Evolutionary conservation across 2,888 invertebrate genomes (phyloP), one percentile per base, ranked within the genome.

Genomic region (Automeris io): DNA sequence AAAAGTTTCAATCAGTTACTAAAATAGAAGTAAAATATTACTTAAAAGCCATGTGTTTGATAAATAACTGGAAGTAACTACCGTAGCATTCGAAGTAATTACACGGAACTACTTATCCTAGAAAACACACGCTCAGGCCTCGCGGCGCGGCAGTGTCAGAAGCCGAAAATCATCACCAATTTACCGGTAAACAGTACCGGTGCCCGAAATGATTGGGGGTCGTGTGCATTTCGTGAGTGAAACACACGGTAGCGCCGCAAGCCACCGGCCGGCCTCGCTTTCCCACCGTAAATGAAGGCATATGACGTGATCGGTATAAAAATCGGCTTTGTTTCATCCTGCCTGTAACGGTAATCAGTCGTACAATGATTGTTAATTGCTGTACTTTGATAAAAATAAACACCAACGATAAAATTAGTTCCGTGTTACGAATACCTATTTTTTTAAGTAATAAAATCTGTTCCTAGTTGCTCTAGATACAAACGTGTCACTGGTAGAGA

Each of bases 141-240:
- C 24, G 29, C 2, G 70, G 63, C 58, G 48, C 58, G 53, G 70
- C 77, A 75, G 77, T 77, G 72, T 75, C 82, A 80, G 81, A 75
- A 82, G 81, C 74, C 76, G 73, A 78, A 79, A 76, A 76, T 75
- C 71, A 77, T 78, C 72, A 74, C 57, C 70, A 76, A 82, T 79
- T 79, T 77, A 70, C 69, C 49, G 55, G 60, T 69, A 65, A 63
- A 67, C 65, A 70, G 67, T 70, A 70, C 70, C 64, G 69, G 68
- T 76, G 70, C 72, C 57, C 77, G 71, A 78, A 81, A 71, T 68
- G 70, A 75, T 67, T 67, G 64, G 61, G 60, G 63, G 66, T 64
- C 67, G 62, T 62, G 70, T 61, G 63, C 64, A 58, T 58, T 62
- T 77, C 82, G 85, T 81, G 83, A 81, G 82, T 70, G 80, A 63